Base-by-base conservation (phyloP, 2,888 invertebrate species). In the Dynastes tityus region DNA sequence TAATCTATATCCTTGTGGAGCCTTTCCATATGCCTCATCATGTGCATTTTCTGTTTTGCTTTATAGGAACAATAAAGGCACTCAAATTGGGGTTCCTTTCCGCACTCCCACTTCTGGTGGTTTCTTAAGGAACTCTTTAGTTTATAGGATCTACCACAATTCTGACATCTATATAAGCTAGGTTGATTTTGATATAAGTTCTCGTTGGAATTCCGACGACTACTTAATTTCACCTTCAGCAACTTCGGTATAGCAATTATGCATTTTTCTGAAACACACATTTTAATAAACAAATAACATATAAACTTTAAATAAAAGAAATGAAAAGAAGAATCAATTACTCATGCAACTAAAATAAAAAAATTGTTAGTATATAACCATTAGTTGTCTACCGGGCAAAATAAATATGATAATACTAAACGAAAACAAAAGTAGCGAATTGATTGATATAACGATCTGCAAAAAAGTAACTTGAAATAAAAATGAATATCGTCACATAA, bases 11-110 rank as follows among this genome's bases (percentile, higher is more conserved):
- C 87, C 64, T 94, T 93, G 86, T 95, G 95, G 94, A 95, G 94
- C 81, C 95, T 91, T 88, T 95, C 95, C 93, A 95, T 94, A 67
- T 95, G 94, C 74, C 94, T 91, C 80, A 93, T 93, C 85, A 94
- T 94, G 88, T 94, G 94, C 94, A 94, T 94, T 90, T 94, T 94
- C 88, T 94, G 94, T 87, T 94, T 94, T 86, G 94, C 94, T 84
- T 93, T 91, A 88, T 94, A 94, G 16, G 93, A 92, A 89, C 95
- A 95, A 89, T 93, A 94, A 22, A 93, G 92, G 88, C 95, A 95
- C 85, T 93, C 92, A 88, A 94, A 95, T 88, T 94, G 94, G 16
- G 94, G 95, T 88, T 94, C 94, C 88, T 94, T 94, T 86, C 94
- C 94, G 88, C 94, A 95, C 89, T 95, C 83, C 82, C 82, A 84